Evolutionary conservation across 2,888 invertebrate genomes (phyloP), one percentile per base, ranked within the genome.

Genomic region (Leistus spinibarbis): DNA sequence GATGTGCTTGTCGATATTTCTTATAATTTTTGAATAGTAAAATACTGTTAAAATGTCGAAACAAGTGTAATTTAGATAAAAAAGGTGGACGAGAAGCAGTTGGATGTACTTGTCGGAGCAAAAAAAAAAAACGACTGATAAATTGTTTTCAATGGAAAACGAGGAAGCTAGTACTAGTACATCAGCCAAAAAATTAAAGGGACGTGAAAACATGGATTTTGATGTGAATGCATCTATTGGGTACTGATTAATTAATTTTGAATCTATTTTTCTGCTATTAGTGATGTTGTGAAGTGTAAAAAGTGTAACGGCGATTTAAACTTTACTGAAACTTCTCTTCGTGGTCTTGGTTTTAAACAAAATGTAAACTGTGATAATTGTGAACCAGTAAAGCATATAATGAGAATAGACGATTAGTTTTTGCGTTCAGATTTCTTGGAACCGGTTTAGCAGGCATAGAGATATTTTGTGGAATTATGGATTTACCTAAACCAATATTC

Each of bases 391-490:
- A 77, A 64, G 77, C 60, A 27, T 80, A 78, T 57, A 79, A 80
- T 75, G 74, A 78, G 23, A 79, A 80, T 64, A 63, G 78, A 23
- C 73, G 79, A 77, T 76, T 79, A n/a, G 57, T 78, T 23, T 60
- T 79, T 27, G 76, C 78, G 22, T 79, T 79, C 78, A 78, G 78
- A 40, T 60, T 79, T 56, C 62, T 80, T 13, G 80, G 80, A 64
- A 56, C 78, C 24, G 79, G 78, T 13, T 56, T 78, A 57, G 22
- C 76, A 23, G 78, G 77, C 13, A 76, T 78, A 19, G 69, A 10
- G 77, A 69, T 77, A 53, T 79, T 80, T 75, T 79, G 79, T 64
- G 78, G 78, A 0, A 78, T 79, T 19, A 79, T 79, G 78, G 76
- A 77, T 54, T 71, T 79, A 7, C 78, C 79, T 23, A 77, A 77